A percentile compares a stretch with the other conserved stretches of the same genome.
phyloP scores from a whole-genome alignment of 2,113 vertebrate genomes.

The Tichodroma muraria region DNA sequence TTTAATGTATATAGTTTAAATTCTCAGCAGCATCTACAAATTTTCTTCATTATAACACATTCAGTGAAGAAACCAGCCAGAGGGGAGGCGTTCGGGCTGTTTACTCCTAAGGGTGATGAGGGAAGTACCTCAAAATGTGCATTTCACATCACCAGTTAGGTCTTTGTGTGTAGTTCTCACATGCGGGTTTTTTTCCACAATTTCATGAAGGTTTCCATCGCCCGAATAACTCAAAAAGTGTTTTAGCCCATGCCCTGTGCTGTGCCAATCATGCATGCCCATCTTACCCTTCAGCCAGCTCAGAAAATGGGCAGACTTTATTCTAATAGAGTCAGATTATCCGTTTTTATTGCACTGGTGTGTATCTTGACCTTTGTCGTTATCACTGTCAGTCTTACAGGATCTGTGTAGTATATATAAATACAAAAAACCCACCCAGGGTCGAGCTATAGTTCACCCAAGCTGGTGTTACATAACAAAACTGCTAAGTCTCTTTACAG shows the following conservation, averaged over 20 bases:
- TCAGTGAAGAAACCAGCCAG: neutral
- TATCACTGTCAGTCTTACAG: neutral
- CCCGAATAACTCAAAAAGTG: neutral
- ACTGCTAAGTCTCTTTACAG: neutral
- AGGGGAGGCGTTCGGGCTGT: neutral
- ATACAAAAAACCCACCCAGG: neutral
- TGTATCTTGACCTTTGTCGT: neutral
- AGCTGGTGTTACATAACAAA: neutral
- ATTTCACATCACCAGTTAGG: neutral
- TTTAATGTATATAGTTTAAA: neutral
- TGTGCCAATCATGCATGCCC: neutral
- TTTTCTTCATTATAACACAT: neutral
- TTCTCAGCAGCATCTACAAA: neutral
- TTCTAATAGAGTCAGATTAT: neutral
- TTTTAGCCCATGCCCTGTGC: neutral
- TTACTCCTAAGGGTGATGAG: neutral
- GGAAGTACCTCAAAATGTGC: neutral
- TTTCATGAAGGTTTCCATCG: neutral
- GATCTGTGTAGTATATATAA: neutral
- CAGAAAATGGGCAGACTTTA: neutral
- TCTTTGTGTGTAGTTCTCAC: neutral
- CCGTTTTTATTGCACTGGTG: neutral
- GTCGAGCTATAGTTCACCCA: neutral
- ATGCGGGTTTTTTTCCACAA: neutral
- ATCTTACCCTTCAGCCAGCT: neutral